Evolutionary conservation across 2,888 invertebrate species (phyloP), one percentile per base, ranked within the genome.

Genomic region (Nemoura dubitans): DNA sequence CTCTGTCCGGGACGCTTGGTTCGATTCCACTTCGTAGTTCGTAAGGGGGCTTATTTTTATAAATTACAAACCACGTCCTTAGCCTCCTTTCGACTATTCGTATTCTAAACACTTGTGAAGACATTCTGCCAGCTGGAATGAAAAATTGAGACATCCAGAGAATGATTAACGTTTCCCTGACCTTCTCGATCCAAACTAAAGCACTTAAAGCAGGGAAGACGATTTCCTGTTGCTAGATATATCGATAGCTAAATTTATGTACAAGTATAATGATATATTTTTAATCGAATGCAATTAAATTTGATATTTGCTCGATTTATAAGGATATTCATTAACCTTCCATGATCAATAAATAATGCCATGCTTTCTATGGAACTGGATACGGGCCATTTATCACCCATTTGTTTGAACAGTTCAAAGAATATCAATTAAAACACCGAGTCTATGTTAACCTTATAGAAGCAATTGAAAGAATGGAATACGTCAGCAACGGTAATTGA

Each of bases 281-380:
- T 59, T 59, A 59, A 59, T 21, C 59, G 16, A 59, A 21, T 21
- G 59, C 59, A 59, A 59, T 59, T 59, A 59, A 59, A 59, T 21
- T 59, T 59, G 59, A 59, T 59, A 59, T 59, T 59, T 59, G 59
- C 59, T 59, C 59, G 59, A 59, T 59, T 59, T 59, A 59, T 59
- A 59, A 21, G 59, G 59, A 59, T 59, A 59, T 2, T 59, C 59
- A 59, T 59, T 59, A 59, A 21, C 59, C 59, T 59, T 59, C 59
- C 59, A 16, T 59, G 59, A 59, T 59, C 59, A 1, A 59, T 59
- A 59, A 59, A 59, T 59, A 59, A 59, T 21, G 14, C 21, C 10
- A 36, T 21, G 21, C 59, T 59, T 14, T 59, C 59, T 59, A 59
- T 21, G 59, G 59, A 59, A 59, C 14, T 59, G 59, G 59, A 59